These are phyloP conservation scores for Andrena camellia DNA, from an alignment of 2,888 invertebrate species.

Conservation along the genomic window DNA sequence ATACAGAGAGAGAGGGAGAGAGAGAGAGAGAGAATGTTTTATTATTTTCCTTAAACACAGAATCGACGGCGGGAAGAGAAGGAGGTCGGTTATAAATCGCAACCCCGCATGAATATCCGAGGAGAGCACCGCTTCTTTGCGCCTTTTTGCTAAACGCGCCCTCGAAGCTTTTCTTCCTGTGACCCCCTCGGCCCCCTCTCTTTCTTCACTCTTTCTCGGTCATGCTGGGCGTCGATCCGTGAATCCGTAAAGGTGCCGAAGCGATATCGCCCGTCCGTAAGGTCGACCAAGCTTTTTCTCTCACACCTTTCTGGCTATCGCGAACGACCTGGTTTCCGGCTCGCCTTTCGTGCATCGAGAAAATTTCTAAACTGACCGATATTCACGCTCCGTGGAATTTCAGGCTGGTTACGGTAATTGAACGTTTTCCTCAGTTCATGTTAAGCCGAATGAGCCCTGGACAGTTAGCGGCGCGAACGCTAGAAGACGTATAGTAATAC, in stretches of 20 bases:
- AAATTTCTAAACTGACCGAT: conserved; percentile 45
- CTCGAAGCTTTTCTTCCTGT: conserved; percentile 30
- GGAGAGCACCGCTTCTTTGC: conserved; percentile 66
- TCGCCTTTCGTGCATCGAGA: conserved; percentile 12
- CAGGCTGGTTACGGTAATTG: background rate
- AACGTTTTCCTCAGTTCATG: conserved; percentile 2
- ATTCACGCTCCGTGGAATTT: conserved; percentile 17
- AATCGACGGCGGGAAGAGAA: conserved; percentile 48
- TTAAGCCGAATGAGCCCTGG: background rate
- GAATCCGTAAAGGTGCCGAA: conserved; percentile 55
- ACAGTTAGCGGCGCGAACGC: background rate
- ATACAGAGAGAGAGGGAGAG: background rate
- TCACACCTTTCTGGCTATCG: conserved; percentile 31
- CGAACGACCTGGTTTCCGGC: conserved; percentile 37
- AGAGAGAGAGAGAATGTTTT: conserved; percentile 41
- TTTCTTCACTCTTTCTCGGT: conserved; percentile 14
- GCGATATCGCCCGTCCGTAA: conserved; percentile 44
- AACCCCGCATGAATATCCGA: conserved; percentile 80
- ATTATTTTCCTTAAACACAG: conserved; percentile 63
- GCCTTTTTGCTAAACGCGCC: conserved; percentile 54
- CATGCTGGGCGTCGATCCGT: conserved; percentile 47
- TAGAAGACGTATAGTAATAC: background rate
- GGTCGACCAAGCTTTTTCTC: conserved; percentile 46
- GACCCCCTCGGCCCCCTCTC: background rate
- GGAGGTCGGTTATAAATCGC: conserved; percentile 79